phyloP scores from a whole-genome alignment of 2,113 vertebrate genomes.

The Macquaria australasica region DNA sequence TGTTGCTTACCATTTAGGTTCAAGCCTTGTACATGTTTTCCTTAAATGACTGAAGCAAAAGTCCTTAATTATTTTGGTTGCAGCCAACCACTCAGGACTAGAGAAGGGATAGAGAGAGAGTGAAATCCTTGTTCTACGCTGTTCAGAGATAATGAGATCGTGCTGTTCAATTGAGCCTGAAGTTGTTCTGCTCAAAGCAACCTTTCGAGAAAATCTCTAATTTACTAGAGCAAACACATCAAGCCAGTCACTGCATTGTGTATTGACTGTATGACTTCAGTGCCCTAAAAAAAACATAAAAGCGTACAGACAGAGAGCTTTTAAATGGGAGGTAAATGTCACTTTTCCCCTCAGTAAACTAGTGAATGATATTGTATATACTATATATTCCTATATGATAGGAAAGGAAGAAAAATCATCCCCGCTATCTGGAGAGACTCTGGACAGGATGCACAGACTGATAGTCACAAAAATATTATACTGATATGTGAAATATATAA shows the following conservation, averaged over 20 bases:
- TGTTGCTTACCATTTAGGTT: constrained; percentile 18
- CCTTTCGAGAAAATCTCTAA: constrained; percentile 31
- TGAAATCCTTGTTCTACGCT: constrained; percentile 29
- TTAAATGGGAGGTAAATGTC: constrained; percentile 34
- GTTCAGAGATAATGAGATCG: constrained; percentile 55
- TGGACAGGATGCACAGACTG: not conserved
- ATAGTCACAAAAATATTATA: not conserved
- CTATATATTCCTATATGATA: too few relatives aligned
- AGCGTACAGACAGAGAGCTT: not conserved
- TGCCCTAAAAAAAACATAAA: not conserved
- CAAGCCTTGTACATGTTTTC: constrained; percentile 7
- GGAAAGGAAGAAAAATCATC: not conserved
- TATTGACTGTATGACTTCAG: constrained; percentile 20
- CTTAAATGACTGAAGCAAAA: constrained; percentile 24
- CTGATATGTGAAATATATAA: not conserved
- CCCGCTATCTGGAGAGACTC: not conserved
- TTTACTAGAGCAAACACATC: constrained; percentile 26
- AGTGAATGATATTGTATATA: too few relatives aligned
- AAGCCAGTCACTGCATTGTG: constrained; percentile 17
- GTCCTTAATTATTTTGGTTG: constrained; percentile 28
- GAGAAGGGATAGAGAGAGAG: not conserved
- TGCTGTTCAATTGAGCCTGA: constrained; percentile 61
- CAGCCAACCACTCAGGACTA: not conserved
- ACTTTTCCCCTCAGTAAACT: not conserved
- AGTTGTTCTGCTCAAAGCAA: constrained; percentile 48